phyloP scores from a whole-genome alignment of 1,140 invertebrate genomes.

The Hylaeus anthracinus region DNA sequence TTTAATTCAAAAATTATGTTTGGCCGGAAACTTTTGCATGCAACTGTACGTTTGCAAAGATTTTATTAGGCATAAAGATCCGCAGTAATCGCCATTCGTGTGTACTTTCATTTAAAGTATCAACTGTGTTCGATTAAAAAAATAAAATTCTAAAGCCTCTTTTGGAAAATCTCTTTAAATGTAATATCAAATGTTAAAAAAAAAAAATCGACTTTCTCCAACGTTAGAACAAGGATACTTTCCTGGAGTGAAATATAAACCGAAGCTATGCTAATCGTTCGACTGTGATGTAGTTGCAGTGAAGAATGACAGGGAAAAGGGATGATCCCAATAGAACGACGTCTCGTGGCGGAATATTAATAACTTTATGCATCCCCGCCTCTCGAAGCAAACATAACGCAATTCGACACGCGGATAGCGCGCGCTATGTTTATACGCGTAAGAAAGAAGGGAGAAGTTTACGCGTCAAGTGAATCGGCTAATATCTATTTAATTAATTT shows the following conservation, averaged over 20 bases:
- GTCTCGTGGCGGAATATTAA: slow-evolving; percentile 66
- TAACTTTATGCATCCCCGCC: slow-evolving; percentile 76
- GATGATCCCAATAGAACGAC: slow-evolving; percentile 26
- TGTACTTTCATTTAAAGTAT: no score
- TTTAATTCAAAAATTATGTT: no score
- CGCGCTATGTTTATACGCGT: slow-evolving; percentile 63
- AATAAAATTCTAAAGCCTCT: not conserved
- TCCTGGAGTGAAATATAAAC: not conserved
- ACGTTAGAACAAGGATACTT: no score
- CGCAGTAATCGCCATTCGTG: no score
- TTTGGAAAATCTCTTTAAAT: not conserved
- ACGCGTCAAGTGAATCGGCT: slow-evolving; percentile 73
- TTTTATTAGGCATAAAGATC: no score
- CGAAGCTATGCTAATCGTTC: not conserved
- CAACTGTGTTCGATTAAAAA: no score
- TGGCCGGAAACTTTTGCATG: no score
- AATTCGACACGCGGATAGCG: slow-evolving; percentile 72
- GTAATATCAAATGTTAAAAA: no score
- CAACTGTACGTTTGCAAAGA: no score
- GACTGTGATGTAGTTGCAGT: not conserved
- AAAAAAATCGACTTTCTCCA: no score
- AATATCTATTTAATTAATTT: slow-evolving; percentile 80
- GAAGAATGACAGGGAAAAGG: slow-evolving; percentile 2
- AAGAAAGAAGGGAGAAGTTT: slow-evolving; percentile 27
- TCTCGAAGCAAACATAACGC: slow-evolving; percentile 67